Base-by-base conservation (phyloP, 2,113 vertebrate species). In the Motacilla alba region DNA sequence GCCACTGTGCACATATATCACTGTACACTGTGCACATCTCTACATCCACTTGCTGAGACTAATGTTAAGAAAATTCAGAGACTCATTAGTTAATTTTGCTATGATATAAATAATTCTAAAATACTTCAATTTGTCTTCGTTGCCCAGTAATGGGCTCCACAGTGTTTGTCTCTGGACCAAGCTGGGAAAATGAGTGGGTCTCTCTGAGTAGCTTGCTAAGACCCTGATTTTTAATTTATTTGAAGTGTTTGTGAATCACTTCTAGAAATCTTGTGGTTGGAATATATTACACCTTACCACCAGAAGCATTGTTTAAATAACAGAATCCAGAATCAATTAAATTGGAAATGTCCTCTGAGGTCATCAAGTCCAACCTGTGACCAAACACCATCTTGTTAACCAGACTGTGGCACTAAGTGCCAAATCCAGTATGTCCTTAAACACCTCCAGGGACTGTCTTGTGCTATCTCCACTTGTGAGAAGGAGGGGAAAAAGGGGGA, bases 401-500 rank as follows among this genome's bases (percentile, higher is more conserved):
- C 31, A 27, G 14, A 50, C 26, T 43, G 27, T 73, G 43, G 15
- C 27, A 37, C 22, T 11, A 44, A 44, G 37, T 44, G 35, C 17
- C 24, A 27, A 8, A 46, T 55, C 28, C 30, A 35, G 30, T 47
- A 21, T 49, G 31, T 43, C 26, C 26, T 43, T 50, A 49, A 73
- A 23, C 14, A 30, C 37, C 18, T 37, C 15, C 33, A 59, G 52
- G 44, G 37, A 33, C 37, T 68, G 18, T 59, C 15, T 75, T 16
- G 7, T 68, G 30, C 59, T 47, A 3, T 44, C 7, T 15, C 26
- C 58, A 13, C 31, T 75, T 62, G 8, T 89, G n/a, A 81, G 31
- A 28, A 56, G 5, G 12, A 52, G 37, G 3, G 3, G 1, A 0
- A 1, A 31, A 64, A 55, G 4, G 8, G 15, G 11, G 4, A 2